These are phyloP conservation scores for Limnephilus lunatus DNA, from an alignment of 2,888 invertebrate species.

Conservation along the genomic window DNA sequence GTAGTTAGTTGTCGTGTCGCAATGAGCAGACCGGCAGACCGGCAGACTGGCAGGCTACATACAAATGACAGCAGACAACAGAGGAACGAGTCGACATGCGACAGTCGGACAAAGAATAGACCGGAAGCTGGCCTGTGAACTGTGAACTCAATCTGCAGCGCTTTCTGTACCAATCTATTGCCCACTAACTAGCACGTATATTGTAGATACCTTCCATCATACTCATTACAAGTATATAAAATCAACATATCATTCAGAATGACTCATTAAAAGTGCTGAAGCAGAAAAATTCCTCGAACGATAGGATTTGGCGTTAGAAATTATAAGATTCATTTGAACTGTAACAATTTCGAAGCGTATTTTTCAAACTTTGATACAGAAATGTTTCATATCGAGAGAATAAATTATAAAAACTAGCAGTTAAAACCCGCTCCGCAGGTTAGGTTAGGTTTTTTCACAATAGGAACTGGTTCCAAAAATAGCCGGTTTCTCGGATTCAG, in stretches of 20 bases:
- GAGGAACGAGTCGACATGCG: not conserved
- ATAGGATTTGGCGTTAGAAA: not conserved
- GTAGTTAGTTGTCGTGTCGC: not conserved
- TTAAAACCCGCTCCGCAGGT: no score
- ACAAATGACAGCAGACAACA: not conserved
- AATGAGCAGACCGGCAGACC: not conserved
- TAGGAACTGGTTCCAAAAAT: no score
- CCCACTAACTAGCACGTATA: no score
- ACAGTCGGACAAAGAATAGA: conserved; percentile 10
- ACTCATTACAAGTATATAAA: not conserved
- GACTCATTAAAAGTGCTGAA: no score
- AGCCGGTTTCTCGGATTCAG: no score
- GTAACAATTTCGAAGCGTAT: no score
- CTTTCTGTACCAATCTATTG: not conserved
- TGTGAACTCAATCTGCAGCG: conserved; percentile 10
- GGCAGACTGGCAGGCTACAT: not conserved
- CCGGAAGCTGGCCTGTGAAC: not conserved
- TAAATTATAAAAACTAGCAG: no score
- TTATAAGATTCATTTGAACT: no score
- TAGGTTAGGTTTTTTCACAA: no score
- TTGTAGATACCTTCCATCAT: not conserved
- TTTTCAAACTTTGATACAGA: no score
- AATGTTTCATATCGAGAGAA: no score
- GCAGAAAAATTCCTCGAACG: not conserved
- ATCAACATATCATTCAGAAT: not conserved